Base-by-base conservation (phyloP, 1,140 invertebrate species). In the Dermatophagoides farinae region DNA sequence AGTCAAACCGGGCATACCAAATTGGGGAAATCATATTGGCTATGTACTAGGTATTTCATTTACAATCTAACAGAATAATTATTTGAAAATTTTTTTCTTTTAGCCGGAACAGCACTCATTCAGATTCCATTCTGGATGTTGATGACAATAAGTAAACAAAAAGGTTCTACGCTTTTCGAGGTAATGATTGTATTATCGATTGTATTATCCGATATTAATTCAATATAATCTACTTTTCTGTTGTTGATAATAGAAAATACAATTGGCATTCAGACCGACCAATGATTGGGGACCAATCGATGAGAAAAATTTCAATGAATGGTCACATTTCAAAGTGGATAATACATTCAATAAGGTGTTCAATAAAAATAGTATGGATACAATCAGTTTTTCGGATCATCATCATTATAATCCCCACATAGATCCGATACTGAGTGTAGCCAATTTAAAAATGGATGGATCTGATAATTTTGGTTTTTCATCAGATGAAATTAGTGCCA, bases 111-210 rank as follows among this genome's bases (percentile, higher is more conserved):
- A 12, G 57, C 57, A 23, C 1, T 58, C 23, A n/a, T 65, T 31
- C 64, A 62, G 43, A 64, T 65, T 49, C 65, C 65, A 23, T 37
- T 65, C 6, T 65, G 65, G 62, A 60, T 65, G 47, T 57, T 62
- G 11, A 37, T 64, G 6, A 38, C 23, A 0, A 22, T 65, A 16
- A 47, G 11, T 4, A 20, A n/a, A 43, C 22, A 43, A 43, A 43
- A 41, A 37, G 22, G 43, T 10, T 2, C 22, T 43, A 18, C 18
- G 1, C 12, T 43, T 20, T 22, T 22, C 1, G 20, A 61, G 18
- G 14, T 61, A 39, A 16, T 20, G 0, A 16, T n/a, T n/a, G n/a
- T n/a, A 20, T 16, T 12, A 52, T 52, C 8, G 22, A 1, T 6
- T 39, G 4, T 54, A 6, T 54, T 54, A 39, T 37, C 16, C 9